phyloP scores from a whole-genome alignment of 2,888 invertebrate species.

The Hermaeophaga mercurialis region DNA sequence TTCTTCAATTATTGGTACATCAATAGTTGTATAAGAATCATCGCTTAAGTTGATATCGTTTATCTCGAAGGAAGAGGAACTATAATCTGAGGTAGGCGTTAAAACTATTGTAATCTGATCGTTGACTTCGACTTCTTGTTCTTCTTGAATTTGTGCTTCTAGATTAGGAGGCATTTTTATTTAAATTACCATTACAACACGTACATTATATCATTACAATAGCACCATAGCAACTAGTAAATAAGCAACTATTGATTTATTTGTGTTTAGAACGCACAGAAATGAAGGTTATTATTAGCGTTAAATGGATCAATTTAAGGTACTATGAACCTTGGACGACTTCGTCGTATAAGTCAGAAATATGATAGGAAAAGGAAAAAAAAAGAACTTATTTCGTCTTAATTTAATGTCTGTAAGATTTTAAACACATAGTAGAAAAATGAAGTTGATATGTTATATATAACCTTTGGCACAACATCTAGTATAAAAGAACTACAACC shows the following conservation, averaged over 20 bases:
- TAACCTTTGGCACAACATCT: constrained; percentile 22
- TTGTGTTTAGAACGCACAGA: not conserved
- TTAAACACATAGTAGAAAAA: constrained; percentile 20
- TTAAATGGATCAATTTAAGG: too few species aligned
- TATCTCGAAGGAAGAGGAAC: constrained; percentile 15
- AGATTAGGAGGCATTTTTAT: constrained; percentile 41
- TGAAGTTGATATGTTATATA: constrained; percentile 23
- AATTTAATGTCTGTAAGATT: not conserved
- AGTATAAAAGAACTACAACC: constrained; percentile 23
- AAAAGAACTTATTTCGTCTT: too few species aligned
- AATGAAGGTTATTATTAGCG: too few species aligned
- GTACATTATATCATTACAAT: not conserved
- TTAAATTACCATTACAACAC: too few species aligned
- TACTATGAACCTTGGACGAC: too few species aligned
- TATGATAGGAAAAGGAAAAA: too few species aligned
- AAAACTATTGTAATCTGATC: constrained; percentile 30
- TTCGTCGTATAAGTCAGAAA: too few species aligned
- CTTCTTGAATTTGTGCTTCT: constrained; percentile 29
- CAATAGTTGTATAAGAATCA: constrained; percentile 12
- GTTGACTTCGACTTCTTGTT: constrained; percentile 8
- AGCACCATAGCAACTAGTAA: constrained; percentile 19
- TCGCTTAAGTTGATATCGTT: constrained; percentile 17
- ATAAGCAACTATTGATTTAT: constrained; percentile 16
- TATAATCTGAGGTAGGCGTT: constrained; percentile 29
- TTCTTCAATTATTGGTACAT: constrained; percentile 16